Percentiles rank a stretch among this genome's conserved stretches.
These are phyloP conservation scores for Heteractis magnifica DNA, from an alignment of 92 coral and sea anemone species.

Conservation along the genomic window DNA sequence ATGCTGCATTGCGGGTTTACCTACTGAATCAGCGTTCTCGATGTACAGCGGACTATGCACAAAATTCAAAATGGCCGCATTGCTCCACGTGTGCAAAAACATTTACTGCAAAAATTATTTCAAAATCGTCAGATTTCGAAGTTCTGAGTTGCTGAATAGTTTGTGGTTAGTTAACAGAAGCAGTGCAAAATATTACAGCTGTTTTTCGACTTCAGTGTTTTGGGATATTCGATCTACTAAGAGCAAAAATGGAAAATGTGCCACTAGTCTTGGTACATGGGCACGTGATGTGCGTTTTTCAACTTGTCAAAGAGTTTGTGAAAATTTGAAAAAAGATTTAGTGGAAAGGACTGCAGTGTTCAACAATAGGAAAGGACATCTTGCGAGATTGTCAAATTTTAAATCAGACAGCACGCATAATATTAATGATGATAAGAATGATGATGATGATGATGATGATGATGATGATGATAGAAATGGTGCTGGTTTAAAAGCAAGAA, in stretches of 20 bases:
- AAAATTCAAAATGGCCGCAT: slow-evolving; percentile 20
- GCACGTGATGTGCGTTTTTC: not conserved
- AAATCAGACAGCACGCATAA: no score
- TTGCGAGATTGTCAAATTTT: not conserved
- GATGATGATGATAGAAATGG: slow-evolving; percentile 4
- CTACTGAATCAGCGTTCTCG: not conserved
- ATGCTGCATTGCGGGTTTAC: slow-evolving; percentile 9
- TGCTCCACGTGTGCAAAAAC: not conserved
- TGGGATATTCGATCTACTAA: not conserved
- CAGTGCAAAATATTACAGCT: not conserved
- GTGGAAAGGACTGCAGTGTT: not conserved
- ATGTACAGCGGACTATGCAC: slow-evolving; percentile 3
- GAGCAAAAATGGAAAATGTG: not conserved
- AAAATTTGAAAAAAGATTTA: not conserved
- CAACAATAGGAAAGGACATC: slow-evolving; percentile 3
- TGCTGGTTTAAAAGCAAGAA: not conserved
- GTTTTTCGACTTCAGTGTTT: not conserved
- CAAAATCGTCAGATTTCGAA: not conserved
- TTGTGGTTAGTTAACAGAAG: not conserved
- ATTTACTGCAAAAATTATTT: not conserved
- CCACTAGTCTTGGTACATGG: not conserved
- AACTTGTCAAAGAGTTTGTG: not conserved
- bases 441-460: slow-evolving; percentile 14
- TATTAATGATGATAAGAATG: not conserved
- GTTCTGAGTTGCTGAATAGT: not conserved